phyloP scores from a whole-genome alignment of 2,113 vertebrate species.

The Galeopterus variegatus region DNA sequence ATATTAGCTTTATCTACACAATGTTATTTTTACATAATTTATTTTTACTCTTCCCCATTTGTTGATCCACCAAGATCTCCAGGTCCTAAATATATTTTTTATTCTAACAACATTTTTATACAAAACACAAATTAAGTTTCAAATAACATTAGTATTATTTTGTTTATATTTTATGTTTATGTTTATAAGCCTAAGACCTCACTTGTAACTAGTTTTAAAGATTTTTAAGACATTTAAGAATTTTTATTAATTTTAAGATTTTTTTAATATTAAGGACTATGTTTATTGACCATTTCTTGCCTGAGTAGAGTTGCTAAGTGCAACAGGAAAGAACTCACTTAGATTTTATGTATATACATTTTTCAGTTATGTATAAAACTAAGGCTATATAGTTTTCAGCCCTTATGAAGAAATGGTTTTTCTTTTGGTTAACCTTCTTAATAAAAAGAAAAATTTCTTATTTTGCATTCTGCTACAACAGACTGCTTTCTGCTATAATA shows the following conservation, averaged over 20 bases:
- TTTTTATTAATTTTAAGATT: slow-evolving; percentile 30
- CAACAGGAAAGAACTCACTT: background rate
- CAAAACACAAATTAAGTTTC: slow-evolving; percentile 15
- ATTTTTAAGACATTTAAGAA: slow-evolving; percentile 20
- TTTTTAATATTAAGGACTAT: slow-evolving; percentile 3
- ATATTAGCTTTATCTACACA: slow-evolving; percentile 27
- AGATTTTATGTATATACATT: background rate
- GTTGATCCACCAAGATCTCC: background rate
- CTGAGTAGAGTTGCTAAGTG: background rate
- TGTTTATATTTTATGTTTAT: background rate
- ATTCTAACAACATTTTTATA: background rate
- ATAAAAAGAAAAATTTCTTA: background rate
- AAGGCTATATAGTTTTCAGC: background rate
- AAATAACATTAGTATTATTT: background rate
- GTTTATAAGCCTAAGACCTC: background rate
- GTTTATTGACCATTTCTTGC: slow-evolving; percentile 9
- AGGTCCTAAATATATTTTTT: slow-evolving; percentile 34
- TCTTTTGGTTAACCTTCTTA: slow-evolving; percentile 43
- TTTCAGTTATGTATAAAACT: background rate
- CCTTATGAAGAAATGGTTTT: slow-evolving; percentile 13
- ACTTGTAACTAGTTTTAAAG: slow-evolving; percentile 7
- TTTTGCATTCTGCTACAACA: background rate
- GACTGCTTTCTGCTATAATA: background rate
- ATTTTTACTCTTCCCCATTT: slow-evolving; percentile 31
- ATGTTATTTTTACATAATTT: slow-evolving; percentile 1